These are phyloP conservation scores for Pteropus rufus DNA, from an alignment of 2,797 vertebrate species.

Conservation along the genomic window DNA sequence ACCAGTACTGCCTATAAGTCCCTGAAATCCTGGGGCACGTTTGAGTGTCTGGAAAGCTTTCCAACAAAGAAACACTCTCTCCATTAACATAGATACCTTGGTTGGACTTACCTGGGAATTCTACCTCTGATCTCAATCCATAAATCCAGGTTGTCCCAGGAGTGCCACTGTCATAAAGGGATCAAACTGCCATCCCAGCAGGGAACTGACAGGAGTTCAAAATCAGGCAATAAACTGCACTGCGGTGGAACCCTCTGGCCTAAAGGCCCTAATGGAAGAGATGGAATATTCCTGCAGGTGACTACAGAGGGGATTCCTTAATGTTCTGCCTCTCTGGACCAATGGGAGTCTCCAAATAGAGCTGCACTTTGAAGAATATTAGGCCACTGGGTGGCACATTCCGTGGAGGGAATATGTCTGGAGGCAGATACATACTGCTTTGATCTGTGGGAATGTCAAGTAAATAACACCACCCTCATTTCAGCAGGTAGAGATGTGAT, in stretches of 20 bases:
- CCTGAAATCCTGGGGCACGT: not conserved
- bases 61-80: not conserved
- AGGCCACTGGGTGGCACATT: not conserved
- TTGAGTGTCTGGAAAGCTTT: not conserved
- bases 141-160: not conserved
- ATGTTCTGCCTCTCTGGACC: not conserved
- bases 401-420: not conserved
- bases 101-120: not conserved
- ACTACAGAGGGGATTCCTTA: not conserved
- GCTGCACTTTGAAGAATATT: not conserved
- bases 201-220: not conserved
- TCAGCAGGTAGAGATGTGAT: not conserved
- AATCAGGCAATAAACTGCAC: not conserved
- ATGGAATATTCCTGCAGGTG: not conserved
- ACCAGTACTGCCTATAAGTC: not conserved
- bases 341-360: not conserved
- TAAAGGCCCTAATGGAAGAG: not conserved
- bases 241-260: not conserved
- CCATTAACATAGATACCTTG: not conserved
- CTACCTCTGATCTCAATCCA: not conserved
- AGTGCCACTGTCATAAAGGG: not conserved
- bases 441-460: not conserved
- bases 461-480: not conserved
- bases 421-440: not conserved
- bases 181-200: not conserved